phyloP scores from a whole-genome alignment of 2,888 invertebrate genomes.

The Hydroisotoma schaefferi region DNA sequence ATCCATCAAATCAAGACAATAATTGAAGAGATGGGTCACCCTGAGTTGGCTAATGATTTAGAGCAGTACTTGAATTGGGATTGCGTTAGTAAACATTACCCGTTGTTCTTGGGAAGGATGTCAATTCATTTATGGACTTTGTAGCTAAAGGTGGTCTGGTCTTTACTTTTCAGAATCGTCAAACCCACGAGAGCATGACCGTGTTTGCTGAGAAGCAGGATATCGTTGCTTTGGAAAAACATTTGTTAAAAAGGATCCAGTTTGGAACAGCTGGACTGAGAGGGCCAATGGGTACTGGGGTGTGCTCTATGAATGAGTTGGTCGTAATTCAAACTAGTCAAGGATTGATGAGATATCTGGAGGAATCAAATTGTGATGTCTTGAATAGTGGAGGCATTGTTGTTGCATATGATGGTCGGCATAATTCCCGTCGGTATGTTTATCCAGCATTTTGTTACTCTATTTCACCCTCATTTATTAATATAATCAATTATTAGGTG shows the following conservation, averaged over 20 bases:
- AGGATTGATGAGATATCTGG: slow-evolving; percentile 75
- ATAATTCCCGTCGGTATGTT: slow-evolving; percentile 77
- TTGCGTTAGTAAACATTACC: too few relatives aligned
- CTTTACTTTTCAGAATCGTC: slow-evolving; percentile 1
- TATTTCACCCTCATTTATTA: not conserved
- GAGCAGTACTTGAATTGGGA: not conserved
- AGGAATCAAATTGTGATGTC: slow-evolving; percentile 57
- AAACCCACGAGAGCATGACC: not conserved
- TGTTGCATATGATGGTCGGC: slow-evolving; percentile 86
- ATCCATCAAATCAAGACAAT: not conserved
- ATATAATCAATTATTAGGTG: not conserved
- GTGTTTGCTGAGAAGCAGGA: not conserved
- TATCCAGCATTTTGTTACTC: too few relatives aligned
- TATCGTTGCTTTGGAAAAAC: slow-evolving; percentile 10
- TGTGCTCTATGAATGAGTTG: slow-evolving; percentile 90
- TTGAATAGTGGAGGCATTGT: slow-evolving; percentile 59
- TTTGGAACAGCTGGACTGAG: slow-evolving; percentile 94
- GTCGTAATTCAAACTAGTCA: slow-evolving; percentile 88
- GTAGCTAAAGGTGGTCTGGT: too few relatives aligned
- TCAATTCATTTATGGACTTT: not conserved
- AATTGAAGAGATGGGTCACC: not conserved
- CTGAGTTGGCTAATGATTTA: not conserved
- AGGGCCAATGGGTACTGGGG: slow-evolving; percentile 89
- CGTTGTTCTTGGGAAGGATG: too few relatives aligned
- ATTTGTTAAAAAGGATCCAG: slow-evolving; percentile 58